Conservation (phyloP, 2,888 invertebrate genomes). For the Philaethria dido region DNA sequence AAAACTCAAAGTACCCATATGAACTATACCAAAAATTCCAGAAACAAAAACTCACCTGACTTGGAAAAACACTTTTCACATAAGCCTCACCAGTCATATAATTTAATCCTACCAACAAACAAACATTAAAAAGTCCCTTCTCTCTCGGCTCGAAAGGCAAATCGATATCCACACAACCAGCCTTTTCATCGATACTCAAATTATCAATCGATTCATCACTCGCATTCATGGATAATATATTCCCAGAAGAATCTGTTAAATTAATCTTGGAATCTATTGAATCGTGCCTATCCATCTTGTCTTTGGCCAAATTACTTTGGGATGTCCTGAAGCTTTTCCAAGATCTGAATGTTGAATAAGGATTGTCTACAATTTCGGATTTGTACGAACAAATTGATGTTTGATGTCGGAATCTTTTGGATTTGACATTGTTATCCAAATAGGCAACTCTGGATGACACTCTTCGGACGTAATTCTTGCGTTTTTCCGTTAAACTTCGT, state of each 20-base stretch:
- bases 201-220: slow-evolving; percentile 59
- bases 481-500: slow-evolving; percentile 84
- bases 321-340: slow-evolving; percentile 78
- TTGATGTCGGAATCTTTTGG: slow-evolving; percentile 63
- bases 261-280: slow-evolving; percentile 65
- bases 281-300: slow-evolving; percentile 55
- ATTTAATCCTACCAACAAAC: slow-evolving; percentile 87
- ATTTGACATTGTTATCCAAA: slow-evolving; percentile 62
- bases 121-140: slow-evolving; percentile 85
- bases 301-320: slow-evolving; percentile 62
- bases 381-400: slow-evolving; percentile 74
- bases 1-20: not conserved
- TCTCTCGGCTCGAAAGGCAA: slow-evolving; percentile 69
- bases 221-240: slow-evolving; percentile 61
- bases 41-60: slow-evolving; percentile 71
- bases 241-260: slow-evolving; percentile 65
- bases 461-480: slow-evolving; percentile 86
- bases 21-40: not conserved
- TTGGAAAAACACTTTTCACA: slow-evolving; percentile 88
- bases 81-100: slow-evolving; percentile 86
- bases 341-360: slow-evolving; percentile 74
- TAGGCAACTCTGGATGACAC: slow-evolving; percentile 84
- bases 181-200: slow-evolving; percentile 70
- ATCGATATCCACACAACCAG: slow-evolving; percentile 70
- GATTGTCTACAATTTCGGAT: slow-evolving; percentile 65